Evolutionary conservation across 2,888 invertebrate genomes (phyloP), one percentile per base, ranked within the genome.

Genomic region (Melinopterus prodromus): DNA sequence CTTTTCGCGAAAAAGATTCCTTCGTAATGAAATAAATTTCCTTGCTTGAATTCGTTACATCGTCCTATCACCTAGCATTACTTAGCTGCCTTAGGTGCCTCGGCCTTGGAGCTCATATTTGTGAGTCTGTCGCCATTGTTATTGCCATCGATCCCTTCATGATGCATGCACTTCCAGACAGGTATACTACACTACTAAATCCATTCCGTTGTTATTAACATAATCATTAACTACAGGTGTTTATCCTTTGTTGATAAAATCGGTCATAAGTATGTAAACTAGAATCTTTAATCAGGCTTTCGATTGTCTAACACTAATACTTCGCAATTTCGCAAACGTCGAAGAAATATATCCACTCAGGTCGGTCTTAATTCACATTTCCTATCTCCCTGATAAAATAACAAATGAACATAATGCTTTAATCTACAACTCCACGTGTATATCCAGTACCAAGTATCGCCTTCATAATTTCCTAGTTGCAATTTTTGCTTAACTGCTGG

Each of bases 391-490:
- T 12, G 53, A 53, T 53, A 53, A 53, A 53, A 53, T 53, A 53
- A 53, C 53, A 53, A 53, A 53, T 53, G 53, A 53, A 53, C 53
- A 53, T 53, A 53, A 53, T 53, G 53, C 7, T 9, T 53, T 53
- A 53, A 53, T 53, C 53, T 53, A 53, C 53, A 53, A 12, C 12
- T 53, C 53, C 53, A 12, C 12, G 53, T 53, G 12, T 53, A 53
- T 53, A 53, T 53, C 53, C 53, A 53, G 53, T 53, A 7, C 53
- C 53, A 53, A 12, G 9, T 53, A 53, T 53, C 53, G 53, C 53
- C 53, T 53, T 53, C 53, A 53, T 53, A 53, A 74, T 74, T 74
- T 74, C 74, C 74, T 74, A 36, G 37, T 74, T 74, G 35, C 36
- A 37, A 74, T 74, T 74, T 74, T 74, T 74, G 74, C 74, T 53